Conservation (phyloP, 2,797 vertebrate species). For the Bradypodion pumilum region DNA sequence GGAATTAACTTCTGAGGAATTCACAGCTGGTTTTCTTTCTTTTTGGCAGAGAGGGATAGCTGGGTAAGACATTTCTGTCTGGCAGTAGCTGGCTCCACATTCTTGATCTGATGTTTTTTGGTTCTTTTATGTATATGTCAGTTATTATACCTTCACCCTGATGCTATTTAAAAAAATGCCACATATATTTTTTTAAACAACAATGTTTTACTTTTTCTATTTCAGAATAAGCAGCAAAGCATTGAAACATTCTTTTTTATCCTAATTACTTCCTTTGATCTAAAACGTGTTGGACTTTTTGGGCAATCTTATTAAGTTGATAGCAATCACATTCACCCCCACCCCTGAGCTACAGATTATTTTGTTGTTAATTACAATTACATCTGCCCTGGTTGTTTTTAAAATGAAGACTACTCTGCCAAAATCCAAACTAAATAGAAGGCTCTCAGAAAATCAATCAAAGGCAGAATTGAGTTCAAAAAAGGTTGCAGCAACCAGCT, state of each 20-base stretch:
- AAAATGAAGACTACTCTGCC: background rate
- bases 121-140: background rate
- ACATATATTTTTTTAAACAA: too few species aligned
- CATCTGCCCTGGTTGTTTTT: background rate
- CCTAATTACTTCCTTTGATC: too few species aligned
- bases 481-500: conserved; percentile 9
- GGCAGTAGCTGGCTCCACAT: background rate
- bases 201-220: too few species aligned
- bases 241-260: background rate
- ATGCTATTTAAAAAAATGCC: background rate
- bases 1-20: background rate
- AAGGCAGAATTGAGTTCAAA: background rate
- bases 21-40: background rate
- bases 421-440: background rate
- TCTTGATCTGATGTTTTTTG: background rate
- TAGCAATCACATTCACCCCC: background rate
- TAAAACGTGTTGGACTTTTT: background rate
- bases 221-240: background rate
- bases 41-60: background rate
- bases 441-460: background rate
- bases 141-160: background rate
- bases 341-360: background rate
- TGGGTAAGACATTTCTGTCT: background rate
- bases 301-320: background rate
- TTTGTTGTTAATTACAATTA: conserved; percentile 24